Percentiles rank a stretch among this genome's conserved stretches.
Evolutionary conservation across 2,113 vertebrate genomes (phyloP).

Genomic region (Halichoerus grypus): DNA sequence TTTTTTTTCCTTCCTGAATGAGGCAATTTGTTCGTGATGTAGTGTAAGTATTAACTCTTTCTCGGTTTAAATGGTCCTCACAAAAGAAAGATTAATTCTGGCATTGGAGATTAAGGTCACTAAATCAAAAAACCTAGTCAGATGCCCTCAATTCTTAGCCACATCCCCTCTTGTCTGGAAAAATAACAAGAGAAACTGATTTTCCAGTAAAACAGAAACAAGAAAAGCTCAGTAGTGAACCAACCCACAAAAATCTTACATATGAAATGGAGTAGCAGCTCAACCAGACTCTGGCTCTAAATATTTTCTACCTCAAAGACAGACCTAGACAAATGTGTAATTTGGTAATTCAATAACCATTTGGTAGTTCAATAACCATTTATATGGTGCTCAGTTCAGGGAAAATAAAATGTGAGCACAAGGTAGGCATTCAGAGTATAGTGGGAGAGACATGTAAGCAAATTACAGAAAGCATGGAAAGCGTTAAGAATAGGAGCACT

Average conservation of each 20-base stretch:
- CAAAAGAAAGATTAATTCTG: slow-evolving; percentile 68
- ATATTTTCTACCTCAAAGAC: neutral
- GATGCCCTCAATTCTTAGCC: slow-evolving; percentile 55
- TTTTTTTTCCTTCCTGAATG: slow-evolving; percentile 65
- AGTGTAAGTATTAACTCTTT: slow-evolving; percentile 81
- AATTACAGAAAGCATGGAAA: neutral
- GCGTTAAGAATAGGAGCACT: neutral
- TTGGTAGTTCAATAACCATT: neutral
- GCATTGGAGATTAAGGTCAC: slow-evolving; percentile 52
- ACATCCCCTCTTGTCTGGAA: slow-evolving; percentile 37
- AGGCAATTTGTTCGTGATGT: slow-evolving; percentile 78
- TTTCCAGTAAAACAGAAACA: neutral
- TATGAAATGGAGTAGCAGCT: neutral
- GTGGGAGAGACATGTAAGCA: neutral
- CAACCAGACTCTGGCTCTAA: neutral
- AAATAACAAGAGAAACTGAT: slow-evolving; percentile 17
- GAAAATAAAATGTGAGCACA: neutral
- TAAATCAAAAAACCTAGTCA: slow-evolving; percentile 65
- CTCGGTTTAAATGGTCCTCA: slow-evolving; percentile 63
- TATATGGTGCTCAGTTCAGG: neutral
- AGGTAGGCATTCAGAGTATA: neutral
- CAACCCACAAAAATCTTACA: neutral
- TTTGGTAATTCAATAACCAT: too few relatives aligned
- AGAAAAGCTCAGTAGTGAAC: slow-evolving; percentile 16
- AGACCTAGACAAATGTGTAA: neutral